phyloP scores from a whole-genome alignment of 2,888 invertebrate species.

The Hecatera dysodea region DNA sequence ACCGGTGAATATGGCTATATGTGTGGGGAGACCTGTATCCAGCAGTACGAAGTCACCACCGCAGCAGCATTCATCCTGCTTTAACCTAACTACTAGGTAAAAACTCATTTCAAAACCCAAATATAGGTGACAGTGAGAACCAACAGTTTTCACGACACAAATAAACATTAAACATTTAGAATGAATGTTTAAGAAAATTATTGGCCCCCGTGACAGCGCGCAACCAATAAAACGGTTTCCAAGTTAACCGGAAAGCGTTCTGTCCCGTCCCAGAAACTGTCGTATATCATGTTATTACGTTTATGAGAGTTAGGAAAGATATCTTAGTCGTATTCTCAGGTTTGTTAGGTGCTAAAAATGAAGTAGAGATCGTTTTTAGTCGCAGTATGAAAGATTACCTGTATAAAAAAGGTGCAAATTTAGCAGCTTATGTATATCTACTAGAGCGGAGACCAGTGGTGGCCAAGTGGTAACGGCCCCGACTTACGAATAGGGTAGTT shows the following conservation, averaged over 20 bases:
- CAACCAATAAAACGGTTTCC: constrained; percentile 56
- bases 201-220: constrained; percentile 55
- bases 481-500: too few relatives aligned
- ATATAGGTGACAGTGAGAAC: constrained; percentile 23
- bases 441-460: too few relatives aligned
- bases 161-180: constrained; percentile 35
- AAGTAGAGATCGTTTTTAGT: not conserved
- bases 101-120: constrained; percentile 9
- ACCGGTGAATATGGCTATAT: too few relatives aligned
- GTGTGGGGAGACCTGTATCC: too few relatives aligned
- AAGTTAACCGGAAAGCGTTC: constrained; percentile 19
- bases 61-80: too few relatives aligned
- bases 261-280: constrained; percentile 31
- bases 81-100: not conserved
- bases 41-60: too few relatives aligned
- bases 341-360: constrained; percentile 10
- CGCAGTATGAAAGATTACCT: not conserved
- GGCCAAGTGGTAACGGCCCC: too few relatives aligned
- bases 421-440: too few relatives aligned
- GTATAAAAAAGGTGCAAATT: not conserved
- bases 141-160: constrained; percentile 1
- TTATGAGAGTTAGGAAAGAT: constrained; percentile 24
- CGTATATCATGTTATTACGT: constrained; percentile 51
- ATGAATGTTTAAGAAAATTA: constrained; percentile 41
- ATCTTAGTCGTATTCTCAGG: constrained; percentile 3